These are phyloP conservation scores for Acanthococcus lagerstroemiae DNA, from an alignment of 2,888 invertebrate genomes.

Conservation along the genomic window DNA sequence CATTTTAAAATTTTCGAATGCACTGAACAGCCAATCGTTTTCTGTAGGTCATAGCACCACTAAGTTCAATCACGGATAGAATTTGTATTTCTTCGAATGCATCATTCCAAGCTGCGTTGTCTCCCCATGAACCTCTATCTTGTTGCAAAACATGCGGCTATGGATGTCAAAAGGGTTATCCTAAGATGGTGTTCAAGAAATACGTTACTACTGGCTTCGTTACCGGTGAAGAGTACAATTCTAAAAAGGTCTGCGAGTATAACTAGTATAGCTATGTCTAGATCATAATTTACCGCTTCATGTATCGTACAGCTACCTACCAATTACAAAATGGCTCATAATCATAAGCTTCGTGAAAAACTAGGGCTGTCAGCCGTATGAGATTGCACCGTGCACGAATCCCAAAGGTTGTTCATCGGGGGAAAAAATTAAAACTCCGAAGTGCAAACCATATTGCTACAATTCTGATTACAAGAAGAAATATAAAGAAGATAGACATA, in stretches of 20 bases:
- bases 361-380: slow-evolving; percentile 31
- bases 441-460: slow-evolving; percentile 29
- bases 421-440: background rate
- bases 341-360: background rate
- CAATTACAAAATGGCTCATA: background rate
- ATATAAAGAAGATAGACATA: slow-evolving; percentile 21
- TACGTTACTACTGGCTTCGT: slow-evolving; percentile 12
- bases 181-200: slow-evolving; percentile 9
- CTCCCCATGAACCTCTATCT: slow-evolving; percentile 4
- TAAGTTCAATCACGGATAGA: slow-evolving; percentile 18
- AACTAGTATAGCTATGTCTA: background rate
- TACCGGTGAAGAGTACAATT: slow-evolving; percentile 27
- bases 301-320: background rate
- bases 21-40: too few relatives aligned
- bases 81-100: slow-evolving; percentile 21
- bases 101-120: background rate
- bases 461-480: slow-evolving; percentile 11
- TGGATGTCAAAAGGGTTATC: slow-evolving; percentile 29
- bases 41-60: too few relatives aligned
- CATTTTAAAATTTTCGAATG: too few relatives aligned
- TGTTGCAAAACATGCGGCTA: slow-evolving; percentile 11
- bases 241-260: slow-evolving; percentile 15
- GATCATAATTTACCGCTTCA: background rate
- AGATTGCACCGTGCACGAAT: slow-evolving; percentile 14
- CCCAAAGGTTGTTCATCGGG: too few relatives aligned